Evolutionary conservation across 2,797 vertebrate species (phyloP), one percentile per base, ranked within the genome.

Genomic region (Falco cherrug): DNA sequence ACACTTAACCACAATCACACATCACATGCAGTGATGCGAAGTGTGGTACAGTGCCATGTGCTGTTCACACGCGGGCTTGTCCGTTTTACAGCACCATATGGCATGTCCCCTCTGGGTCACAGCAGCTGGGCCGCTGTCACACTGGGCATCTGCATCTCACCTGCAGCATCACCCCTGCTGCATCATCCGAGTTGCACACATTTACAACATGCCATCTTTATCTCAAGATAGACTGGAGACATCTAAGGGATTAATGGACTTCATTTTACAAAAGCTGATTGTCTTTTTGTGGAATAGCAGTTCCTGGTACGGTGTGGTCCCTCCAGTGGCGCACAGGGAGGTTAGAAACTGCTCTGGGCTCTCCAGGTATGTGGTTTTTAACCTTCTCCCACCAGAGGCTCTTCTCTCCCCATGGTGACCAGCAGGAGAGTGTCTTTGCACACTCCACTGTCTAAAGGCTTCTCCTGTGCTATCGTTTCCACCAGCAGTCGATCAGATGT

Each of bases 31-130:
- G 9, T 5, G 45, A 64, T 31, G 24, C 13, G 1, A 8, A 28
- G 45, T 2, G 28, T 14, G 37, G 31, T 24, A 19, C 37, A 17
- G 56, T 33, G 63, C 33, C 43, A 6, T 5, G 37, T 19, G 26
- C 37, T 9, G 2, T 7, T 37, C 63, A 12, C 0, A 0, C 18
- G 20, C 33, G 18, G 65, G 11, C 22, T 21, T 1, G 1, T 21
- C 15, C 39, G 2, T 4, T 78, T 54, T 33, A 13, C 61, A 21
- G 39, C 8, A 8, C 41, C 53, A 7, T 29, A 15, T 1, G 20
- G 26, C 50, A 11, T 3, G 0, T 35, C 56, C 43, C 21, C 29
- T 6, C 47, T 16, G 47, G 54, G n/a, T n/a, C 35, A 60, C 64
- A 70, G 54, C 25, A 51, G 1, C 14, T 5, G 77, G n/a, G 41